phyloP scores from a whole-genome alignment of 1,140 invertebrate species.

The Zaprionus tsacasi region DNA sequence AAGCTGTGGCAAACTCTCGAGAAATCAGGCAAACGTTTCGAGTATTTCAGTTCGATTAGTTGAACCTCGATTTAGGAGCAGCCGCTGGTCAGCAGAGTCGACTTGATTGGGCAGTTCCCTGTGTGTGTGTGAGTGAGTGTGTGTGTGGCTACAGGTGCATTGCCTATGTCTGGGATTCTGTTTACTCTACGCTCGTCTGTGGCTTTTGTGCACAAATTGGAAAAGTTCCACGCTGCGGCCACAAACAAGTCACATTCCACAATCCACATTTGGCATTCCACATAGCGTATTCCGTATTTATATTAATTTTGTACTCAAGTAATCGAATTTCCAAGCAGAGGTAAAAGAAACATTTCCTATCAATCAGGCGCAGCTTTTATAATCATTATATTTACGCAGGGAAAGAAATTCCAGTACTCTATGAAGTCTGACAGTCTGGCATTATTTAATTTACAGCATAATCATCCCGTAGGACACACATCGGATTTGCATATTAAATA shows the following conservation, averaged over 20 bases:
- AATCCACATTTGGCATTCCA: neutral
- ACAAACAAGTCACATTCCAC: conserved; percentile 28
- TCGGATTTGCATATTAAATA: conserved; percentile 77
- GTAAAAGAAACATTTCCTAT: conserved; percentile 16
- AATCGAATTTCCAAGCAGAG: conserved; percentile 19
- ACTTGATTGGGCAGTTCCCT: conserved; percentile 30
- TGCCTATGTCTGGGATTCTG: conserved; percentile 61
- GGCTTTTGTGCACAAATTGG: conserved; percentile 66
- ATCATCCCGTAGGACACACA: conserved; percentile 73
- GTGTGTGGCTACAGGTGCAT: conserved; percentile 51
- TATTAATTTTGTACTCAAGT: conserved; percentile 70
- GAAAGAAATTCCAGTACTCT: neutral
- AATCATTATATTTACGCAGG: conserved; percentile 51
- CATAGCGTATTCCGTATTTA: conserved; percentile 51
- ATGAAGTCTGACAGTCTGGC: neutral
- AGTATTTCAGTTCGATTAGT: conserved; percentile 76
- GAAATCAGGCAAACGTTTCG: conserved; percentile 74
- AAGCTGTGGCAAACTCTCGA: conserved; percentile 66
- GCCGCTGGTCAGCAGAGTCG: conserved; percentile 41
- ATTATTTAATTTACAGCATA: conserved; percentile 56
- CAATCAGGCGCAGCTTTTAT: conserved; percentile 42
- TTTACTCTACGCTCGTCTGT: conserved; percentile 56
- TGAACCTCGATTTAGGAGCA: conserved; percentile 42
- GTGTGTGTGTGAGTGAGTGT: conserved; percentile 24
- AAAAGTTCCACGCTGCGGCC: conserved; percentile 64